Evolutionary conservation across 2,888 invertebrate species (phyloP).

Genomic region (Eupsilia transversa): DNA sequence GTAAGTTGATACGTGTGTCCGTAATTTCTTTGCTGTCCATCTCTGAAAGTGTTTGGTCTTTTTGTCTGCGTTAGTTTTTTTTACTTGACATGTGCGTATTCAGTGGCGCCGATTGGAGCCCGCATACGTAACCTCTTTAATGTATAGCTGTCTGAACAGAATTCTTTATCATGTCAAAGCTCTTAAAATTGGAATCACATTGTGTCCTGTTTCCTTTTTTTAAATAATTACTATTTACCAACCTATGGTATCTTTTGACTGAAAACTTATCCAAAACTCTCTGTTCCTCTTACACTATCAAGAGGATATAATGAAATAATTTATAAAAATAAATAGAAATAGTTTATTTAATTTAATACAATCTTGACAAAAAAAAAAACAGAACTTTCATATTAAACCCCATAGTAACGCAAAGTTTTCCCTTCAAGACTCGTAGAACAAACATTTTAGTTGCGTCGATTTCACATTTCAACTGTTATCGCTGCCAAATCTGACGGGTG

Average conservation of each 20-base stretch:
- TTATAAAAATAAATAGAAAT: too few species aligned
- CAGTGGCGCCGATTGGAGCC: not conserved
- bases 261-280: not conserved
- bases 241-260: not conserved
- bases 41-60: constrained; percentile 46
- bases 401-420: constrained; percentile 22
- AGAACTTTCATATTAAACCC: not conserved
- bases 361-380: not conserved
- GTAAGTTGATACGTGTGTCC: constrained; percentile 60
- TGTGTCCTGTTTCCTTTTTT: not conserved
- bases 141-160: not conserved
- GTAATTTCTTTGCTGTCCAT: constrained; percentile 54
- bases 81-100: constrained; percentile 6
- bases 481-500: constrained; percentile 41
- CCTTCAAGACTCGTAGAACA: not conserved
- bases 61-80: constrained; percentile 33
- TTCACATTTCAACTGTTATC: constrained; percentile 49
- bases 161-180: not conserved
- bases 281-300: not conserved
- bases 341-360: too few species aligned
- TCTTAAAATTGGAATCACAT: not conserved
- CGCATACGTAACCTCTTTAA: constrained; percentile 22
- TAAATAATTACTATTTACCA: not conserved
- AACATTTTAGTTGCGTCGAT: constrained; percentile 9
- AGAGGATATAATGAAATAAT: not conserved